These are phyloP conservation scores for Paragorgia papillata DNA, from an alignment of 92 coral and sea anemone genomes.

Conservation along the genomic window DNA sequence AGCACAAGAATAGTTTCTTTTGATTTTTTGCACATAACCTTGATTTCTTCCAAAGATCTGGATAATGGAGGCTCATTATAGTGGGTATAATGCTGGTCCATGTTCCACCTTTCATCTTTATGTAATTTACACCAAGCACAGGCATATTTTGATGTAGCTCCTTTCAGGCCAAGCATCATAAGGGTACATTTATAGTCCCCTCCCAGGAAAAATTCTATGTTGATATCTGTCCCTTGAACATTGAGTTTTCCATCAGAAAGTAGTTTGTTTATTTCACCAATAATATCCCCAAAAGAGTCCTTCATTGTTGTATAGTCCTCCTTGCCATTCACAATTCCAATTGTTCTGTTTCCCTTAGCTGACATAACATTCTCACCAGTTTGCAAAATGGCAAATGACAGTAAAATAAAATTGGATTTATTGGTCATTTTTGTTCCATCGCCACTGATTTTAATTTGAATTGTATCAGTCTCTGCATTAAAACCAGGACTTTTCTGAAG, in stretches of 20 bases:
- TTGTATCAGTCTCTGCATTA: conserved; percentile 27
- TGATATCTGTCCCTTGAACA: neutral
- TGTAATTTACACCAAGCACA: conserved; percentile 56
- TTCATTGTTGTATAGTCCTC: conserved; percentile 46
- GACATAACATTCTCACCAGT: conserved; percentile 52
- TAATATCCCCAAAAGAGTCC: neutral
- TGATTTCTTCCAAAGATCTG: conserved; percentile 50
- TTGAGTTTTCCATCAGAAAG: neutral
- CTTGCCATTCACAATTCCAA: conserved; percentile 49
- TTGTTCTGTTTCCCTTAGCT: conserved; percentile 54
- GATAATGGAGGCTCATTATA: conserved; percentile 2
- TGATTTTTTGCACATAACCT: conserved; percentile 18
- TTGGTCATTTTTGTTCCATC: conserved; percentile 62
- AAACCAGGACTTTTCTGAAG: neutral
- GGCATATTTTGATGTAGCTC: conserved; percentile 49
- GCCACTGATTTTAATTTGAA: conserved; percentile 47
- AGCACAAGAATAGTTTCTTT: conserved; percentile 51
- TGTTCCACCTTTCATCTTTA: conserved; percentile 50
- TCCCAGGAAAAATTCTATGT: conserved; percentile 49
- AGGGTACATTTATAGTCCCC: conserved; percentile 50
- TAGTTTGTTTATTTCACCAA: conserved; percentile 14
- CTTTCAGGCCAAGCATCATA: conserved; percentile 34
- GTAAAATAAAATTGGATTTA: conserved; percentile 46
- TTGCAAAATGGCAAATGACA: conserved; percentile 48
- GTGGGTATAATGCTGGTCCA: conserved; percentile 15